phyloP scores from a whole-genome alignment of 1,140 invertebrate species.

The Lineus longissimus region DNA sequence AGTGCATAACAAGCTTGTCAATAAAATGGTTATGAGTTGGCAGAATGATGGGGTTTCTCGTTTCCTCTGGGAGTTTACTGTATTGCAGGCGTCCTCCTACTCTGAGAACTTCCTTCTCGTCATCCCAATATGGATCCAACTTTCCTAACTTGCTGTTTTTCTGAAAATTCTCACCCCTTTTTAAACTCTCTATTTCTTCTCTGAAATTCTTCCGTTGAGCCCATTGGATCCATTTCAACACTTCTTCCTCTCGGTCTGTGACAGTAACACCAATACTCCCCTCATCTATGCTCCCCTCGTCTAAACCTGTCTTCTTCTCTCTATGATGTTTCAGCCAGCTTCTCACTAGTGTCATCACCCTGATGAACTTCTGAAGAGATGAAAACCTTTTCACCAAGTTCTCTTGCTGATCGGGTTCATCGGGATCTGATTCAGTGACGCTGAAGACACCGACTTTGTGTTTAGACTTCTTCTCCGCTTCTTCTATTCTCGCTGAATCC shows the following conservation, averaged over 20 bases:
- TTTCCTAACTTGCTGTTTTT: not conserved
- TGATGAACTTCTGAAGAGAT: not conserved
- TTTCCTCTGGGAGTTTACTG: not conserved
- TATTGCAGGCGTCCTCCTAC: not conserved
- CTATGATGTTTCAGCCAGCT: too few relatives aligned
- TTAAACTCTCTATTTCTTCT: too few relatives aligned
- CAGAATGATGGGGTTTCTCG: too few relatives aligned
- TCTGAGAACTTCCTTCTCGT: not conserved
- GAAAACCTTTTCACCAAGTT: not conserved
- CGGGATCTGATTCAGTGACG: not conserved
- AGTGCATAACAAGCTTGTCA: too few relatives aligned
- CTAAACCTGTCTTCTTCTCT: too few relatives aligned
- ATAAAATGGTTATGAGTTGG: too few relatives aligned
- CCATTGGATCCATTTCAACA: too few relatives aligned
- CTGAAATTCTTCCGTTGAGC: too few relatives aligned
- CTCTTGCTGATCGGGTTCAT: not conserved
- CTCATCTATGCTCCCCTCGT: not conserved
- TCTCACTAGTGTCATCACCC: too few relatives aligned
- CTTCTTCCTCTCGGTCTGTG: not conserved
- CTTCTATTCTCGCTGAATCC: not conserved
- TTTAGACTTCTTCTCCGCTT: not conserved
- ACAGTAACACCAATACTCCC: not conserved
- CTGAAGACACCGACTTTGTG: not conserved
- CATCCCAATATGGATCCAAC: too few relatives aligned
- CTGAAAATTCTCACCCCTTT: not conserved